These are phyloP conservation scores for Perca fluviatilis DNA, from an alignment of 2,113 vertebrate species.

Conservation along the genomic window DNA sequence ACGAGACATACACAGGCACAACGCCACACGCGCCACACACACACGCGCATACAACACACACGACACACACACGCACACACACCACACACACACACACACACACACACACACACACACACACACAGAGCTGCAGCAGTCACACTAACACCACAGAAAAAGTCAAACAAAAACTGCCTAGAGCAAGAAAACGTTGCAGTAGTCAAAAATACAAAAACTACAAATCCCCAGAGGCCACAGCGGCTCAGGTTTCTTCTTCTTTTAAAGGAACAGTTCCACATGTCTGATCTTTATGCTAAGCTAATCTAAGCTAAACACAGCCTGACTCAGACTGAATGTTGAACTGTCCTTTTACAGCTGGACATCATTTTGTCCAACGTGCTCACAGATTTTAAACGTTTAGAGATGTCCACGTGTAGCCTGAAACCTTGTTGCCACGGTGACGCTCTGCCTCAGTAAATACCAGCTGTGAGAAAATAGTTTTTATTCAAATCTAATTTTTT, in stretches of 20 bases:
- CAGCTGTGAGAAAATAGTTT: background rate
- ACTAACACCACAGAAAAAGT: slow-evolving; percentile 19
- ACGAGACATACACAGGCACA: no score
- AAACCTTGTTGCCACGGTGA: background rate
- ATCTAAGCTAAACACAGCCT: background rate
- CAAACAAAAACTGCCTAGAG: slow-evolving; percentile 21
- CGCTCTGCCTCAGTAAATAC: slow-evolving; percentile 1
- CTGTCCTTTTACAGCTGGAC: background rate
- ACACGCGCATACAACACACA: background rate
- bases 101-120: background rate
- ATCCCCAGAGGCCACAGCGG: slow-evolving; percentile 32
- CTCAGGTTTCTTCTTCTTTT: background rate
- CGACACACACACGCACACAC: background rate
- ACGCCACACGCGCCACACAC: background rate
- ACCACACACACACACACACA: background rate
- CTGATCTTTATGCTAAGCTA: background rate
- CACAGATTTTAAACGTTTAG: background rate
- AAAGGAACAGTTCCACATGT: background rate
- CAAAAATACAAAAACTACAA: slow-evolving; percentile 44
- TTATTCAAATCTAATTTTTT: background rate
- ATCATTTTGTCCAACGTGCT: background rate
- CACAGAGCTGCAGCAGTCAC: background rate
- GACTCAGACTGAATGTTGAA: background rate
- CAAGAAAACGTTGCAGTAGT: slow-evolving; percentile 44
- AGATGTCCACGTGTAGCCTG: background rate